Evolutionary conservation across 2,797 vertebrate species (phyloP).

Genomic region (Sphaeramia orbicularis): DNA sequence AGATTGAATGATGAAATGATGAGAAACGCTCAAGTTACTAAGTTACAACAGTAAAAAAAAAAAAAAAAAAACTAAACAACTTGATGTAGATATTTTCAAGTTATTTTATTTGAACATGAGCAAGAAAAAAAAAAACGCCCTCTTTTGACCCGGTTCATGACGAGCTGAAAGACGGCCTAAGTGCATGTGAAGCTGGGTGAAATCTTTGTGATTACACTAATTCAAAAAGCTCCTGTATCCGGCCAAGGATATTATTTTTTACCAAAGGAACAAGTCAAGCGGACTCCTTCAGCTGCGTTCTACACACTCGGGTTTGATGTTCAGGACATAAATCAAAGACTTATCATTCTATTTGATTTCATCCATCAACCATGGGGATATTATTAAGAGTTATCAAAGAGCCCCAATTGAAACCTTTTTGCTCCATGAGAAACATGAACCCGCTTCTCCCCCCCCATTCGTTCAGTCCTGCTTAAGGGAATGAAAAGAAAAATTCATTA

Average conservation of each 20-base stretch:
- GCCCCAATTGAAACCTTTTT: slow-evolving; percentile 81
- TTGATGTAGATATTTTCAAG: neutral
- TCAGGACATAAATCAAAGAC: slow-evolving; percentile 76
- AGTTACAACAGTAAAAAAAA: no score
- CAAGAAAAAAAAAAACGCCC: neutral
- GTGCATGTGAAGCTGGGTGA: slow-evolving; percentile 20
- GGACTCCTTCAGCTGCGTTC: slow-evolving; percentile 33
- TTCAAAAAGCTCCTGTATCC: slow-evolving; percentile 58
- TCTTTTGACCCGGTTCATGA: neutral
- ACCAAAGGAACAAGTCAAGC: slow-evolving; percentile 44
- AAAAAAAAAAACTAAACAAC: no score
- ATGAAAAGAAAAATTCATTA: slow-evolving; percentile 62
- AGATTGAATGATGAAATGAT: no score
- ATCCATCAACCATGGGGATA: slow-evolving; percentile 74
- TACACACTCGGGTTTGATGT: slow-evolving; percentile 55
- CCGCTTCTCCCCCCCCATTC: slow-evolving; percentile 47
- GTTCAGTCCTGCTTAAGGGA: slow-evolving; percentile 62
- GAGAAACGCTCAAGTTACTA: no score
- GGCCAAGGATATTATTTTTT: slow-evolving; percentile 54
- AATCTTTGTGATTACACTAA: slow-evolving; percentile 60
- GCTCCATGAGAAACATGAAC: slow-evolving; percentile 60
- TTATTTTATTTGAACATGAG: neutral
- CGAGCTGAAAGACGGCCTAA: neutral
- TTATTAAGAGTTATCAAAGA: slow-evolving; percentile 79
- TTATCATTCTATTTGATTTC: slow-evolving; percentile 81